phyloP scores from a whole-genome alignment of 2,797 vertebrate species.

The Argyrosomus regius region DNA sequence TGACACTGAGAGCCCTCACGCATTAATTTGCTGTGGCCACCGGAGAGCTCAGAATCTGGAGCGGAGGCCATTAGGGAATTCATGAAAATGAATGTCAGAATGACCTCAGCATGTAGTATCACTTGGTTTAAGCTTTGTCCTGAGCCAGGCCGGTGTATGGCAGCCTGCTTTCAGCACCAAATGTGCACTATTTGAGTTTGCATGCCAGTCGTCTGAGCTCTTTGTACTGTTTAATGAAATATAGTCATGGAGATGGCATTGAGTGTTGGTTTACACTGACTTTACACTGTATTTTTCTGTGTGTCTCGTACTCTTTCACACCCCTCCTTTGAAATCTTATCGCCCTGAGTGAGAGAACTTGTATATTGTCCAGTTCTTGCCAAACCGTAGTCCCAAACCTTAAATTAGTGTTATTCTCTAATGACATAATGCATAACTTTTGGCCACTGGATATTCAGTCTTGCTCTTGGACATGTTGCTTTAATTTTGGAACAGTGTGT shows the following conservation, averaged over 20 bases:
- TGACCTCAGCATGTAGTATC: slow-evolving; percentile 73
- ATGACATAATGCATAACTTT: slow-evolving; percentile 18
- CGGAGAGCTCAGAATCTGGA: slow-evolving; percentile 78
- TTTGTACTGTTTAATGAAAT: slow-evolving; percentile 30
- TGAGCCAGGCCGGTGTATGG: slow-evolving; percentile 47
- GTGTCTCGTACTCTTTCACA: not conserved
- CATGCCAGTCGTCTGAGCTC: slow-evolving; percentile 33
- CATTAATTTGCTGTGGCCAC: slow-evolving; percentile 77
- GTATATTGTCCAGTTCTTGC: slow-evolving; percentile 33
- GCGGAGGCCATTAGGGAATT: slow-evolving; percentile 71
- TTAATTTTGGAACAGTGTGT: slow-evolving; percentile 50
- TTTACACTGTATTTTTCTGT: not conserved
- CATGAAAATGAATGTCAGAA: slow-evolving; percentile 78
- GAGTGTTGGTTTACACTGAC: slow-evolving; percentile 22
- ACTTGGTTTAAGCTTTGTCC: slow-evolving; percentile 61
- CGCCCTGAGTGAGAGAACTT: not conserved
- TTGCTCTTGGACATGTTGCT: slow-evolving; percentile 23
- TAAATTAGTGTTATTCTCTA: slow-evolving; percentile 15
- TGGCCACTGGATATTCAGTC: slow-evolving; percentile 16
- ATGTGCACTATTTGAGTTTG: slow-evolving; percentile 35
- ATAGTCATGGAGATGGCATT: slow-evolving; percentile 19
- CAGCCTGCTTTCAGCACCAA: slow-evolving; percentile 47
- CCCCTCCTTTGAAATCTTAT: not conserved
- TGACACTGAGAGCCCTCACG: slow-evolving; percentile 63
- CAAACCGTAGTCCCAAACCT: slow-evolving; percentile 27